Conservation (phyloP, 2,797 vertebrate species). For the Caiman crocodilus region DNA sequence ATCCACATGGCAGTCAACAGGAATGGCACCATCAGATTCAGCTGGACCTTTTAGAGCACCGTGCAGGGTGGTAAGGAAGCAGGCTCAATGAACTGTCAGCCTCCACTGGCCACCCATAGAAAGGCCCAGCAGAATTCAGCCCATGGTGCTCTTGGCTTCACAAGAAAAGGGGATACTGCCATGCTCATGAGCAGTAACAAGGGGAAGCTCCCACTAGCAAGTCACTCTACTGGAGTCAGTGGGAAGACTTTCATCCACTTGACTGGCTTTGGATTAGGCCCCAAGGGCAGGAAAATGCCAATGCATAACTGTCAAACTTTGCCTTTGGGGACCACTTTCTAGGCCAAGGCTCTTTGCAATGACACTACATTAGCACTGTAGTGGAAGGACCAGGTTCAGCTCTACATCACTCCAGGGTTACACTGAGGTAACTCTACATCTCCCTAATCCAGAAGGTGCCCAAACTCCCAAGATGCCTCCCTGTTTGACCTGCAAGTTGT, state of each 20-base stretch:
- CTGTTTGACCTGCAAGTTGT: too few species aligned
- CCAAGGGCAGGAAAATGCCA: not conserved
- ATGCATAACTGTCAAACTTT: not conserved
- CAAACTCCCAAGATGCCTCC: too few species aligned
- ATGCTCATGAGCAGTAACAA: not conserved
- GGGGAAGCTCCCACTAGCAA: not conserved
- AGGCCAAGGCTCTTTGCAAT: not conserved
- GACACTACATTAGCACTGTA: not conserved
- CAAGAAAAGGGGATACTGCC: not conserved
- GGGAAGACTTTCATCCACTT: not conserved
- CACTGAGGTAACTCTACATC: not conserved
- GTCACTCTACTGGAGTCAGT: not conserved
- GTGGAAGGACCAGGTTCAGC: not conserved
- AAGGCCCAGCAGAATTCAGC: not conserved
- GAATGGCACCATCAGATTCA: not conserved
- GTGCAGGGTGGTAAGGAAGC: not conserved
- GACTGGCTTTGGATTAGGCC: not conserved
- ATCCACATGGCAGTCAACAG: not conserved
- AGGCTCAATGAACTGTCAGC: accelerated
- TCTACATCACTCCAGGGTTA: not conserved
- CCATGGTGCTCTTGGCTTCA: not conserved
- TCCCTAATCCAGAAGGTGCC: too few species aligned
- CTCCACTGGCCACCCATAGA: accelerated
- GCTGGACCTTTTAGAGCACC: not conserved
- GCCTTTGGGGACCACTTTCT: not conserved